These are phyloP conservation scores for Allophyes oxyacanthae DNA, from an alignment of 2,888 invertebrate genomes.

Conservation along the genomic window DNA sequence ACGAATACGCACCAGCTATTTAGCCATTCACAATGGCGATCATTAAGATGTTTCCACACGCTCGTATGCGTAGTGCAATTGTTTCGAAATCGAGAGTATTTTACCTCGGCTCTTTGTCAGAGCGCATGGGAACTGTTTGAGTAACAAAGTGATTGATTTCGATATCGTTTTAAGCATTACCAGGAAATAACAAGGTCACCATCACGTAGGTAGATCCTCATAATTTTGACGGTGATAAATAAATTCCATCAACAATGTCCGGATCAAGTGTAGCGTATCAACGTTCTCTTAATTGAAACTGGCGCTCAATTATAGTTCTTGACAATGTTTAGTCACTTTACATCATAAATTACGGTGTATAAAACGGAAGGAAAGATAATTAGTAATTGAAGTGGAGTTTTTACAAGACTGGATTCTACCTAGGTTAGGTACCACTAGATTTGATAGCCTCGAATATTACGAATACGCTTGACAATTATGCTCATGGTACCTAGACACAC, in stretches of 20 bases:
- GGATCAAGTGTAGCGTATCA: slow-evolving; percentile 9
- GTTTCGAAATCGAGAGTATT: slow-evolving; percentile 87
- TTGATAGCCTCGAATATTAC: too few relatives aligned
- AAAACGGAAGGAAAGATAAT: too few relatives aligned
- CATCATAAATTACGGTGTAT: too few relatives aligned
- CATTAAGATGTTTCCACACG: slow-evolving; percentile 85
- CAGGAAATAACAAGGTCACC: slow-evolving; percentile 49
- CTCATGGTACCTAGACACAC: too few relatives aligned
- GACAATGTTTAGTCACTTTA: too few relatives aligned
- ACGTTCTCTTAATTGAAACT: slow-evolving; percentile 14
- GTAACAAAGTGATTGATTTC: slow-evolving; percentile 57
- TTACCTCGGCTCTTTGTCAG: slow-evolving; percentile 52
- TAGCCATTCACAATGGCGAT: slow-evolving; percentile 76
- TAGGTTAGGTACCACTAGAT: too few relatives aligned
- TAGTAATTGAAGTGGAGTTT: too few relatives aligned
- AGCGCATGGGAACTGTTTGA: slow-evolving; percentile 57
- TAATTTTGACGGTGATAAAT: slow-evolving; percentile 20
- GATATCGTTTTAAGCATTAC: slow-evolving; percentile 37
- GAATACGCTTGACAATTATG: too few relatives aligned
- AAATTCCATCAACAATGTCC: slow-evolving; percentile 1
- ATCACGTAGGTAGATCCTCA: slow-evolving; percentile 10
- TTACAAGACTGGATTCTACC: too few relatives aligned
- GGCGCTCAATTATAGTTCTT: slow-evolving; percentile 5
- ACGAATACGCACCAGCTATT: slow-evolving; percentile 75
- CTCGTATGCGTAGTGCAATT: slow-evolving; percentile 78